Base-by-base conservation (phyloP, 2,888 invertebrate genomes). In the Drosophila stalkeri region DNA sequence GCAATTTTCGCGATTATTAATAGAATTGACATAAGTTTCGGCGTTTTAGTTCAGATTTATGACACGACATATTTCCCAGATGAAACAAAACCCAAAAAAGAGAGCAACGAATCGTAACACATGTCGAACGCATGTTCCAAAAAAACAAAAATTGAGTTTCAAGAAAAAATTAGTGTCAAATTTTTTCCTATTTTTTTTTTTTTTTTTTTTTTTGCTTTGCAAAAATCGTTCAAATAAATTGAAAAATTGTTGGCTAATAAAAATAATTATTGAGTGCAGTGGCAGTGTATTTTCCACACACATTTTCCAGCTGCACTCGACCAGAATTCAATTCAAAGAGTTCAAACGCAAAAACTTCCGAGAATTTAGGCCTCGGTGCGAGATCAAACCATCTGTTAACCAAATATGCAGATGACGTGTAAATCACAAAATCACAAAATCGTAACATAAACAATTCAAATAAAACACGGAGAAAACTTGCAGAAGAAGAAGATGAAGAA, bases 21-120 rank as follows among this genome's bases (percentile, higher is more conserved):
- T 87, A 87, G 87, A 90, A 80, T 88, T 90, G 90, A 88, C 87
- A 88, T 90, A 89, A 87, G 77, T 86, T 65, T 7, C 12, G 0
- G 14, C 73, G 61, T 72, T 71, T 77, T 31, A 27, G 68, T 71
- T 76, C 69, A 61, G 79, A 76, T 79, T 81, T 85, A 88, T 86
- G 72, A 77, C 77, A 75, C 46, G 35, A 23, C 23, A 35, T 60
- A 49, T 27, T 60, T 46, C 23, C 35, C 60, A 75, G 62, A 81
- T 73, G 62, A 74, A 75, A 80, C 65, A 55, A 55, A 27, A n/a
- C n/a, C 67, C 67, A 57, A 37, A 51, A 41, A 64, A 11, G 5
- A 23, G 60, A 6, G 31, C 49, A 18, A 52, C 59, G 35, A 27
- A 31, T 23, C 54, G n/a, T 43, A 33, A 90, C 86, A 86, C 77